Conservation (phyloP, 2,888 invertebrate genomes). For the Eilema griseolum region DNA sequence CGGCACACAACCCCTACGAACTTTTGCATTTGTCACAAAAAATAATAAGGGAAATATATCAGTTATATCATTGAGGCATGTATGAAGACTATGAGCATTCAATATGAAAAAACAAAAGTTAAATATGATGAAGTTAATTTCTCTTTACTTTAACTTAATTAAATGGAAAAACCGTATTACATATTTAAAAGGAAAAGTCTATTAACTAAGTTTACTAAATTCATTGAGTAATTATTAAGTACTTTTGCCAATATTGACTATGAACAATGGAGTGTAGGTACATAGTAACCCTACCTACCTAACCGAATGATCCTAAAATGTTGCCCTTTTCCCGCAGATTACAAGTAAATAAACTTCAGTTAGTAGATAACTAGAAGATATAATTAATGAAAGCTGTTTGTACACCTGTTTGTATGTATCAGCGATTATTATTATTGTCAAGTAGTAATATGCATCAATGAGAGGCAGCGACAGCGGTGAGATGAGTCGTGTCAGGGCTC, state of each 20-base stretch:
- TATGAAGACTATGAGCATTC: background rate
- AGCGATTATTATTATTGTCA: slow-evolving; percentile 22
- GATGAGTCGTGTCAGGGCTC: slow-evolving; percentile 38
- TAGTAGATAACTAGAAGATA: background rate
- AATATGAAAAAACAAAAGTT: background rate
- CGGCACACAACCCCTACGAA: slow-evolving; percentile 71
- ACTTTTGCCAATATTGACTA: background rate
- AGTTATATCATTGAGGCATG: slow-evolving; percentile 15
- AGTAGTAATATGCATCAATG: slow-evolving; percentile 50
- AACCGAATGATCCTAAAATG: background rate
- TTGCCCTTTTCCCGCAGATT: background rate
- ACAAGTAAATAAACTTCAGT: background rate
- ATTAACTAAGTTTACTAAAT: too few species aligned
- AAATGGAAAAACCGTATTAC: too few species aligned
- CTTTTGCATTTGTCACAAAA: slow-evolving; percentile 61
- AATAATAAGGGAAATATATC: slow-evolving; percentile 21
- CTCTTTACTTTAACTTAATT: too few species aligned
- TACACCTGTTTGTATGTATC: background rate
- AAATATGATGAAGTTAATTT: background rate
- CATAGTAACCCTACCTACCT: background rate
- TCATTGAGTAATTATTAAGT: too few species aligned
- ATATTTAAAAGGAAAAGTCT: too few species aligned
- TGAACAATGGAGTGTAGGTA: background rate
- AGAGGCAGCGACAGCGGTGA: slow-evolving; percentile 31
- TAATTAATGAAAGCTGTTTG: background rate